A percentile compares a stretch with the other conserved stretches of the same genome.
phyloP scores from a whole-genome alignment of 2,113 vertebrate species.

The Hystrix brachyura region DNA sequence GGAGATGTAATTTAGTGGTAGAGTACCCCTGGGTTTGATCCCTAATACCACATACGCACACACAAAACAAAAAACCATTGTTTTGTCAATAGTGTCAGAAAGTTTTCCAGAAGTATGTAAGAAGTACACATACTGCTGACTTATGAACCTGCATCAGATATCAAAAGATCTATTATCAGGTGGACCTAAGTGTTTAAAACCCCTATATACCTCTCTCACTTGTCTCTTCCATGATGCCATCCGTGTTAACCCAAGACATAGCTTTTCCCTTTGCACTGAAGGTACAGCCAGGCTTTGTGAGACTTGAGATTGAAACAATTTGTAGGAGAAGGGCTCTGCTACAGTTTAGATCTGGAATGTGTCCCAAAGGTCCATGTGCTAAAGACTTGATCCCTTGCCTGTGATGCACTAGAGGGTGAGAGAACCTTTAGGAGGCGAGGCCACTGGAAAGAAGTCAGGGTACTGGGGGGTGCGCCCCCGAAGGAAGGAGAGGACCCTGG shows the following conservation, averaged over 20 bases:
- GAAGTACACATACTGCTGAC: background rate
- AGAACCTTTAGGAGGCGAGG: background rate
- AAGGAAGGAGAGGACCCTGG: too few relatives aligned
- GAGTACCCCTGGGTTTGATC: background rate
- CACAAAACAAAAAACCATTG: background rate
- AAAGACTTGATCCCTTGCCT: background rate
- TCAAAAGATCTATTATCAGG: background rate
- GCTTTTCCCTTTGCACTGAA: background rate
- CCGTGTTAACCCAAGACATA: background rate
- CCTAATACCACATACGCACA: background rate
- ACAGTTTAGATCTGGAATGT: background rate
- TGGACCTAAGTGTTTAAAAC: background rate
- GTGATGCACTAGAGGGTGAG: background rate
- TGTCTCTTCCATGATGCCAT: background rate
- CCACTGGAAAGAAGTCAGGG: background rate
- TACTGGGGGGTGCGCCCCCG: background rate
- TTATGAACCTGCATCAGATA: background rate
- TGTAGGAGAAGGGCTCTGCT: background rate
- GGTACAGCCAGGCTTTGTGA: background rate
- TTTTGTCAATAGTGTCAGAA: background rate
- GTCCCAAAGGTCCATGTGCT: background rate
- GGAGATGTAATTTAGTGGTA: background rate
- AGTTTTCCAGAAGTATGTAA: background rate
- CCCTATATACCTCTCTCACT: background rate
- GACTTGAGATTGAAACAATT: background rate